A percentile compares a stretch with the other conserved stretches of the same genome.
These are phyloP conservation scores for Sweltsa coloradensis DNA, from an alignment of 1,140 invertebrate genomes.

Conservation along the genomic window DNA sequence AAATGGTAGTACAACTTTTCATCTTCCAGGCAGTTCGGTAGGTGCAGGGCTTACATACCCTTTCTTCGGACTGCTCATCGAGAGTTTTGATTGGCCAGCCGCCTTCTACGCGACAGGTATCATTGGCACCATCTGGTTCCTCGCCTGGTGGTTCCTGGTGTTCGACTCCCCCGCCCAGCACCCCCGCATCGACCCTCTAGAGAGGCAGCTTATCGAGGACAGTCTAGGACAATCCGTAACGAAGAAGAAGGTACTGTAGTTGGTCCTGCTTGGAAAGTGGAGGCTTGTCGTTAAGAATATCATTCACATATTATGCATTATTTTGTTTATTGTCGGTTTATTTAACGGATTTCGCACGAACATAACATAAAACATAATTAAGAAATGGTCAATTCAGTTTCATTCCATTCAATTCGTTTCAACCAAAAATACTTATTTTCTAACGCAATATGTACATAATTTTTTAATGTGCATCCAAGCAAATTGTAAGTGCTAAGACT, in stretches of 20 bases:
- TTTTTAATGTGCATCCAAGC: slow-evolving; percentile 1
- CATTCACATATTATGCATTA: too few species aligned
- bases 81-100: slow-evolving; percentile 53
- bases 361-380: too few species aligned
- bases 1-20: too few species aligned
- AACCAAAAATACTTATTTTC: background rate
- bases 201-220: slow-evolving; percentile 44
- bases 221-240: background rate
- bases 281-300: too few species aligned
- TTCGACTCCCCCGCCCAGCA: slow-evolving; percentile 65
- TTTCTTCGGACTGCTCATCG: slow-evolving; percentile 51
- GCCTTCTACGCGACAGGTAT: slow-evolving; percentile 58
- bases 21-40: slow-evolving; percentile 47
- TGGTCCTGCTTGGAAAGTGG: too few species aligned
- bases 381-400: too few species aligned
- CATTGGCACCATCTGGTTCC: slow-evolving; percentile 57
- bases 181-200: slow-evolving; percentile 57
- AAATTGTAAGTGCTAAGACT: slow-evolving; percentile 4
- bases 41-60: slow-evolving; percentile 57
- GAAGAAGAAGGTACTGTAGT: slow-evolving; percentile 3
- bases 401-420: too few species aligned
- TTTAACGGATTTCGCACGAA: too few species aligned
- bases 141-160: slow-evolving; percentile 56
- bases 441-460: background rate
- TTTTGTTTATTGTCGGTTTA: too few species aligned